Evolutionary conservation across 2,797 vertebrate genomes (phyloP), one percentile per base, ranked within the genome.

Genomic region (Loris lydekkerianus): DNA sequence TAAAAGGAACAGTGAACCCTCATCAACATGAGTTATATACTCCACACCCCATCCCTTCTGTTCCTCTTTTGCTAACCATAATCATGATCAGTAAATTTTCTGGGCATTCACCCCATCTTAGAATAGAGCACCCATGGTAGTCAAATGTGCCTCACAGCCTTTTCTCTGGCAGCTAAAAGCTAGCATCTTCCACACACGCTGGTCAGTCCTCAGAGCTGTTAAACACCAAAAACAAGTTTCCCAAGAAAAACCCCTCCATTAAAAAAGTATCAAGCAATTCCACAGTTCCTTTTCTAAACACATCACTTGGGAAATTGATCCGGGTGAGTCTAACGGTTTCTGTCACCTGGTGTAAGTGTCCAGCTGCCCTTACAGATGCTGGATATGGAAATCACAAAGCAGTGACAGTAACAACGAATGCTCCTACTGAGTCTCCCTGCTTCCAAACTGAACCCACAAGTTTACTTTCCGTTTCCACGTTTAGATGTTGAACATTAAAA

Each of bases 51-150:
- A 7, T 15, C 65, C 65, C 17, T 67, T n/a, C 65, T 67, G 3
- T 67, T 87, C 63, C 63, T 67, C 18, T 92, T 80, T 91, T 88
- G 89, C 78, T 96, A 84, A 83, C 67, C 75, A 53, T 1, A 46
- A 95, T 61, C 89, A 97, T 17, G 17, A 89, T 31, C 77, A 73
- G 69, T 53, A 80, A 96, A 72, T 88, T 69, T 94, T 86, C 90
- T 89, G 94, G 56, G 86, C 9, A 75, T 49, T 3, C 1, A 34
- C 73, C 75, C 77, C 53, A 43, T 61, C 60, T 93, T 92, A 89
- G 93, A 95, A 58, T 21, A 91, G 96, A 94, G 90, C 75, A 70
- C 37, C 40, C 80, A 25, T 21, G 18, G 88, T 91, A 65, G 80
- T 63, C 70, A 20, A 80, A 46, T 76, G 61, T 11, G 31, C 56